A percentile compares a stretch with the other conserved stretches of the same genome.
These are phyloP conservation scores for Caloenas nicobarica DNA, from an alignment of 2,113 vertebrate species.

Conservation along the genomic window DNA sequence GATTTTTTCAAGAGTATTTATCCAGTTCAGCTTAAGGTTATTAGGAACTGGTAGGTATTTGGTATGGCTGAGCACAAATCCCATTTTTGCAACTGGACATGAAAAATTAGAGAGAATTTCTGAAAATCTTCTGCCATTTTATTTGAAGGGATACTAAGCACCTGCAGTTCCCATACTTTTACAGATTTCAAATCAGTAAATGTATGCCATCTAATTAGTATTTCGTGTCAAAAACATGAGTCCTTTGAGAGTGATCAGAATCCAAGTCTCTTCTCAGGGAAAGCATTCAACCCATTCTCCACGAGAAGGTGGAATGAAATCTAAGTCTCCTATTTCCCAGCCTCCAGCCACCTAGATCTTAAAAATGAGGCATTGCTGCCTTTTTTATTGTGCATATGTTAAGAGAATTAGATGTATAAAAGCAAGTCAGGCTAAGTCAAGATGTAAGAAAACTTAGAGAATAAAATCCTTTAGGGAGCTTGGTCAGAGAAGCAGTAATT, in stretches of 20 bases:
- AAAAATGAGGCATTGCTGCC: not conserved
- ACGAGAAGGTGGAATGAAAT: not conserved
- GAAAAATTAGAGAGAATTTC: not conserved
- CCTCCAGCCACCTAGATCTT: conserved; percentile 8
- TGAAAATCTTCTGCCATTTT: not conserved
- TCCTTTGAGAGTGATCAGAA: not conserved
- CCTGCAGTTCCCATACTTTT: not conserved
- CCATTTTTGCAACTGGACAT: not conserved
- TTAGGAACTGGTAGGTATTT: not conserved
- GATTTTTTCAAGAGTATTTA: not conserved
- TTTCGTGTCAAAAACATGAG: conserved; percentile 10
- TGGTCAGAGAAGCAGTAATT: not conserved
- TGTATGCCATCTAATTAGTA: conserved; percentile 13
- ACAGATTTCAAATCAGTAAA: not conserved
- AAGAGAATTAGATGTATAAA: conserved; percentile 12
- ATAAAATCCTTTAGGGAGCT: not conserved
- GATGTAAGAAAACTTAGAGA: not conserved
- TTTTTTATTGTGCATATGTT: conserved; percentile 14
- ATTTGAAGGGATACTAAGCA: not conserved
- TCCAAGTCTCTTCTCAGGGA: not conserved
- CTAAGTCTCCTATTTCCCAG: conserved; percentile 33
- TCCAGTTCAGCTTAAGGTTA: not conserved
- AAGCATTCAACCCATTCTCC: not conserved
- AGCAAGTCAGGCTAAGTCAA: not conserved
- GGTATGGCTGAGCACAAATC: not conserved